Evolutionary conservation across 1,140 invertebrate species (phyloP).

Genomic region (Neodiprion pinetum): DNA sequence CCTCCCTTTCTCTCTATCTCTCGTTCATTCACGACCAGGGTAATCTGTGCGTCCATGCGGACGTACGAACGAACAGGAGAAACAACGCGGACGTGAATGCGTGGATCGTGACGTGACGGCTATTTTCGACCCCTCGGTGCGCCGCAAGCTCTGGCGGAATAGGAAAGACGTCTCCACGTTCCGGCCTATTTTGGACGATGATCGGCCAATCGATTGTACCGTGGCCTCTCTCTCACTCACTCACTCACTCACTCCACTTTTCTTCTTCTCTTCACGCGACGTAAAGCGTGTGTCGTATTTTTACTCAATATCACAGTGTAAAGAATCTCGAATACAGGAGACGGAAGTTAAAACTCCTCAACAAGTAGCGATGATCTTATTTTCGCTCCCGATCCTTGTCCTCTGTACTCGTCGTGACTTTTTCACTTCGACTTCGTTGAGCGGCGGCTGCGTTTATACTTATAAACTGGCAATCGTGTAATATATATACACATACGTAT

Average conservation of each 20-base stretch:
- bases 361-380: not conserved
- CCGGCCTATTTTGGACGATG: too few relatives aligned
- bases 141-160: too few relatives aligned
- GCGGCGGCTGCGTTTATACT: not conserved
- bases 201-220: too few relatives aligned
- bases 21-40: constrained; percentile 17
- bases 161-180: too few relatives aligned
- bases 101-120: not conserved
- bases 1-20: constrained; percentile 15
- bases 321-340: not conserved
- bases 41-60: not conserved
- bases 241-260: too few relatives aligned
- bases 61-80: too few relatives aligned
- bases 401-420: not conserved
- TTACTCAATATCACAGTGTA: too few relatives aligned
- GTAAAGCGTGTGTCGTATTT: too few relatives aligned
- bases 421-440: not conserved
- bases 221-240: too few relatives aligned
- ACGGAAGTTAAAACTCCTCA: not conserved
- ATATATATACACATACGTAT: not conserved
- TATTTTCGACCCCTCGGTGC: not conserved
- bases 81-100: not conserved
- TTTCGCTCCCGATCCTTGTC: not conserved
- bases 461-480: not conserved
- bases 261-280: too few relatives aligned